Conservation (phyloP, 2,888 invertebrate species). For the Diarsia rubi region DNA sequence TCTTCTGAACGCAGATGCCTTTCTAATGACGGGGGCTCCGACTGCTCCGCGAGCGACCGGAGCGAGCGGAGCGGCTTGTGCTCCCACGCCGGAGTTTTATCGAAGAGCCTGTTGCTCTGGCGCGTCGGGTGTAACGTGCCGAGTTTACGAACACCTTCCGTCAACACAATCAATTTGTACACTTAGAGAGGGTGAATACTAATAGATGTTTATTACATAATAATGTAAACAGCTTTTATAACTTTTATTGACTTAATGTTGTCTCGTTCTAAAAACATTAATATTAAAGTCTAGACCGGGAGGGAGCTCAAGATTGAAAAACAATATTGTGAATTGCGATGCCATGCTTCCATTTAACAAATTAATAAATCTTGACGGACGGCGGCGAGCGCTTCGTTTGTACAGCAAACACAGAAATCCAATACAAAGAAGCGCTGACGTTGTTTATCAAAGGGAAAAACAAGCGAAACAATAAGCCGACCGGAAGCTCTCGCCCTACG, state of each 20-base stretch:
- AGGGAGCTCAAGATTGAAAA: constrained; percentile 28
- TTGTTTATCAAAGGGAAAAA: constrained; percentile 80
- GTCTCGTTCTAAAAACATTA: constrained; percentile 1
- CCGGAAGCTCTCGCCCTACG: constrained; percentile 68
- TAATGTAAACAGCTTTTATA: constrained; percentile 19
- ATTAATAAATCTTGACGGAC: constrained; percentile 62
- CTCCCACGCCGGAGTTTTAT: constrained; percentile 65
- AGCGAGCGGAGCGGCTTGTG: constrained; percentile 66
- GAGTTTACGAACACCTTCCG: constrained; percentile 49
- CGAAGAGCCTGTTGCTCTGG: constrained; percentile 74
- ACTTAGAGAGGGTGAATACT: constrained; percentile 47
- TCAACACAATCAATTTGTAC: constrained; percentile 54
- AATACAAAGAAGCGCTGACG: constrained; percentile 81
- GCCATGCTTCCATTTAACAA: constrained; percentile 43
- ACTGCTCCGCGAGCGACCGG: constrained; percentile 14
- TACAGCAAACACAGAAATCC: constrained; percentile 69
- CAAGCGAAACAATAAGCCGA: constrained; percentile 76
- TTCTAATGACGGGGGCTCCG: constrained; percentile 78
- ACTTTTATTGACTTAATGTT: constrained; percentile 18
- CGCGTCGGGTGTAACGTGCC: constrained; percentile 42
- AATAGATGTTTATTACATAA: constrained; percentile 39
- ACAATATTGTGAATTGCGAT: constrained; percentile 36
- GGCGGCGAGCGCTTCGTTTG: constrained; percentile 51
- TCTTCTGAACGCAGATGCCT: constrained; percentile 80
- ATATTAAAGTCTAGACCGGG: constrained; percentile 19